Evolutionary conservation across 2,113 vertebrate species (phyloP), one percentile per base, ranked within the genome.

Genomic region (Larimichthys crocea): DNA sequence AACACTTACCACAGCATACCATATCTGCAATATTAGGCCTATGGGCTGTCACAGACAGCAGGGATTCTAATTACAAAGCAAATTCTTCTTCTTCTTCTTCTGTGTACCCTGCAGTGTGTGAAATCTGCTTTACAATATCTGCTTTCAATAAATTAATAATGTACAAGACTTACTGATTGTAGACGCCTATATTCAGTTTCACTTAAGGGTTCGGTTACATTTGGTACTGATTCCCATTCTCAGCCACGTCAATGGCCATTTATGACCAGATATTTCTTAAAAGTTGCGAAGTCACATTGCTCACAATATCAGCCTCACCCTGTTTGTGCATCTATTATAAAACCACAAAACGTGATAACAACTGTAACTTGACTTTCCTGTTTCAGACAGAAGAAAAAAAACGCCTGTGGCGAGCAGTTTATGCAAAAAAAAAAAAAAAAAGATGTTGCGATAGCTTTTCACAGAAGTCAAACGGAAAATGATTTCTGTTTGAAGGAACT

Each of bases 301-400:
- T 50, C 19, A 76, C 19, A 57, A n/a, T 14, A 12, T 64, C 22
- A 50, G 29, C 40, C 22, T 14, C 12, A 55, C 29, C 10, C 1
- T 3, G 8, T 3, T n/a, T 20, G 4, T 31, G 53, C 5, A 50
- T 10, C 48, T 1, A 9, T 10, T 63, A 44, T 12, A 29, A 60
- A 55, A 62, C 22, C 20, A 24, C 10, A 24, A 40, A 40, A 5
- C 2, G 12, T 31, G 14, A 57, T 24, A 3, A 55, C 68, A 40
- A 44, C 61, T 55, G 22, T 53, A 57, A 76, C 76, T 50, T 46
- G 66, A 68, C 42, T 80, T 83, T 71, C 71, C 68, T 76, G 80
- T 86, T 86, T 76, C 22, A 40, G 35, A 52, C 10, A 10, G 48
- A 50, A 4, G 46, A 49, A 3, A 40, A 2, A 24, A 49, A 61